Percentiles rank a stretch among this genome's conserved stretches.
Evolutionary conservation across 2,797 vertebrate species (phyloP).

Genomic region (Basileuterus tristriatus): DNA sequence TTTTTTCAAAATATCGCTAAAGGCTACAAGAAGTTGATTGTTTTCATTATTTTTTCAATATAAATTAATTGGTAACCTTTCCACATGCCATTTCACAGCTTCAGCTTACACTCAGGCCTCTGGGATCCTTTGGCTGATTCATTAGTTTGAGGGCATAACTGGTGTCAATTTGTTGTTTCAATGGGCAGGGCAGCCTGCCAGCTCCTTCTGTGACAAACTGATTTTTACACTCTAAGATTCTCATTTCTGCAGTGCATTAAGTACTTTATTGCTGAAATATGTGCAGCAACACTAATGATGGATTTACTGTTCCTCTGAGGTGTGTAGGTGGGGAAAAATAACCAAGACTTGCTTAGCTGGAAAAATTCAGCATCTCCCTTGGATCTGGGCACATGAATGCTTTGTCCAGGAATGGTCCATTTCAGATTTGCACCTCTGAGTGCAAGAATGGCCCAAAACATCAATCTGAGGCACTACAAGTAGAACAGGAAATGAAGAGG

Average conservation of each 20-base stretch:
- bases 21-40: neutral
- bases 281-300: neutral
- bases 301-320: constrained; percentile 9
- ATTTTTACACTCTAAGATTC: neutral
- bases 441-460: neutral
- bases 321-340: neutral
- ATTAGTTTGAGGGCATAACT: neutral
- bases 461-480: neutral
- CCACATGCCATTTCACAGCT: neutral
- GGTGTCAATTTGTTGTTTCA: constrained; percentile 28
- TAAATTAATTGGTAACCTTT: neutral
- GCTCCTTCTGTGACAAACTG: constrained; percentile 40
- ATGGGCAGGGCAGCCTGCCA: constrained; percentile 32
- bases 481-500: neutral
- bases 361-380: neutral
- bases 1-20: neutral
- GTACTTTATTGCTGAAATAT: constrained; percentile 25
- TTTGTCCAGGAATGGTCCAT: neutral
- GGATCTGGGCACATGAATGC: neutral
- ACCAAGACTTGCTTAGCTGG: neutral
- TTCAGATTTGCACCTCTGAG: neutral
- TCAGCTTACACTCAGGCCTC: neutral
- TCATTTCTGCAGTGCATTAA: constrained; percentile 4
- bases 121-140: neutral
- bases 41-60: neutral